phyloP scores from a whole-genome alignment of 2,888 invertebrate species.

The Marronus borbonicus region DNA sequence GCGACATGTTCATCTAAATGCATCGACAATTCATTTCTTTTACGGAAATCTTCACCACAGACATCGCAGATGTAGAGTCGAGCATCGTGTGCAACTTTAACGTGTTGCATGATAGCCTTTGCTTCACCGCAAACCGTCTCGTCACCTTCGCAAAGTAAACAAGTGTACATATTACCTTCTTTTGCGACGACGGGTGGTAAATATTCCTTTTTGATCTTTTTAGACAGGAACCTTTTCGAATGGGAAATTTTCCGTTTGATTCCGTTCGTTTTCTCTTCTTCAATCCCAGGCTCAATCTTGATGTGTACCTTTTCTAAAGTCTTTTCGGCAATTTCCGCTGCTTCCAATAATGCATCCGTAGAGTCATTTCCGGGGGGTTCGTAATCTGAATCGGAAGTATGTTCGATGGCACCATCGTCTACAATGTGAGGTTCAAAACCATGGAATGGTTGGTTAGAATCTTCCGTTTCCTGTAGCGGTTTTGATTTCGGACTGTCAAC shows the following conservation, averaged over 20 bases:
- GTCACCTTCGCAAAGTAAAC: constrained; percentile 71
- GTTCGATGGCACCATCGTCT: constrained; percentile 65
- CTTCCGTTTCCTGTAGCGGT: constrained; percentile 51
- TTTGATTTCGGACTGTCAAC: constrained; percentile 44
- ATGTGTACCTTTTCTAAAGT: constrained; percentile 57
- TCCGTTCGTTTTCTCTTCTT: constrained; percentile 64
- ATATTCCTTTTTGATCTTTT: constrained; percentile 61
- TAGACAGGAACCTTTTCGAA: constrained; percentile 52
- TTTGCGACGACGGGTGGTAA: constrained; percentile 61
- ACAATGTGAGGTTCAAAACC: constrained; percentile 60
- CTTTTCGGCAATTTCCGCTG: constrained; percentile 62
- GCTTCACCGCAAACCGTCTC: constrained; percentile 72
- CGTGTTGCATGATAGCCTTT: constrained; percentile 75
- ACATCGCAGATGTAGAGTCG: constrained; percentile 81
- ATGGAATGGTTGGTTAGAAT: constrained; percentile 55
- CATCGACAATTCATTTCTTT: constrained; percentile 75
- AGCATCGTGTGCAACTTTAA: constrained; percentile 76
- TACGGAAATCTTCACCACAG: constrained; percentile 79
- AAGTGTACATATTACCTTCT: constrained; percentile 72
- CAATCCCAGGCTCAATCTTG: constrained; percentile 61
- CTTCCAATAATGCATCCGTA: constrained; percentile 59
- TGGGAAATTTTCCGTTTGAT: constrained; percentile 60
- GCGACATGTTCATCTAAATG: constrained; percentile 79
- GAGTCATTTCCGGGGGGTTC: constrained; percentile 60
- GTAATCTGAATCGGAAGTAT: constrained; percentile 66